phyloP scores from a whole-genome alignment of 2,797 vertebrate species.

The Enteromius mattozi region DNA sequence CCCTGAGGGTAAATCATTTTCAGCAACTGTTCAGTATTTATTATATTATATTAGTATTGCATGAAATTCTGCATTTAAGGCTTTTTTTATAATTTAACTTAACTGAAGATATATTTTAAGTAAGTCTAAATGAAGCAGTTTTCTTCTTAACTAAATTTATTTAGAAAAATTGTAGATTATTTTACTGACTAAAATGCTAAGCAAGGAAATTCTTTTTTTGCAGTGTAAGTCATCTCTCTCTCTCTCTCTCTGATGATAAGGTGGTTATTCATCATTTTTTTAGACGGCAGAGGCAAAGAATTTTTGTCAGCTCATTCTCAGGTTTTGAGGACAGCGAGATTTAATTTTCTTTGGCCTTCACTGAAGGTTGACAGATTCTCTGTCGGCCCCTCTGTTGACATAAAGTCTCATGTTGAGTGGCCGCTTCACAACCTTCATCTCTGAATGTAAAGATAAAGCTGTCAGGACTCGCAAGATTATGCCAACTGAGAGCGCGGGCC shows the following conservation, averaged over 20 bases:
- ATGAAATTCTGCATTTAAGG: not conserved
- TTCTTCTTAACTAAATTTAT: not conserved
- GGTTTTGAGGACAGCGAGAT: not conserved
- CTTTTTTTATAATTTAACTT: not conserved
- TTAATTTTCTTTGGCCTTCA: not conserved
- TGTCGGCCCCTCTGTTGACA: conserved; percentile 32
- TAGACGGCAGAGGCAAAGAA: not conserved
- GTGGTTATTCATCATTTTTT: conserved; percentile 13
- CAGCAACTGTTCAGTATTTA: not conserved
- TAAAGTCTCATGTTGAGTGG: conserved; percentile 9
- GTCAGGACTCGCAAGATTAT: conserved; percentile 27
- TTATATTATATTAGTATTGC: not conserved
- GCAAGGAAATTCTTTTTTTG: not conserved
- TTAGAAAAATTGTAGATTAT: not conserved
- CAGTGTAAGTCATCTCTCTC: not conserved
- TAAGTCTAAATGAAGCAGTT: not conserved
- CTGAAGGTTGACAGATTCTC: conserved; percentile 6
- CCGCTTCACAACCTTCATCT: not conserved
- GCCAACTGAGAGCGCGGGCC: conserved; percentile 35
- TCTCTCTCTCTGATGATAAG: conserved; percentile 3
- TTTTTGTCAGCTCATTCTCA: conserved; percentile 4
- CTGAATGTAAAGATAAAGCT: conserved; percentile 15
- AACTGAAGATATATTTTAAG: not conserved
- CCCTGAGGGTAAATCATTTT: not conserved
- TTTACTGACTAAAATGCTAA: not conserved